Evolutionary conservation across 2,797 vertebrate genomes (phyloP).

Genomic region (Cryptoblepharus egeriae): DNA sequence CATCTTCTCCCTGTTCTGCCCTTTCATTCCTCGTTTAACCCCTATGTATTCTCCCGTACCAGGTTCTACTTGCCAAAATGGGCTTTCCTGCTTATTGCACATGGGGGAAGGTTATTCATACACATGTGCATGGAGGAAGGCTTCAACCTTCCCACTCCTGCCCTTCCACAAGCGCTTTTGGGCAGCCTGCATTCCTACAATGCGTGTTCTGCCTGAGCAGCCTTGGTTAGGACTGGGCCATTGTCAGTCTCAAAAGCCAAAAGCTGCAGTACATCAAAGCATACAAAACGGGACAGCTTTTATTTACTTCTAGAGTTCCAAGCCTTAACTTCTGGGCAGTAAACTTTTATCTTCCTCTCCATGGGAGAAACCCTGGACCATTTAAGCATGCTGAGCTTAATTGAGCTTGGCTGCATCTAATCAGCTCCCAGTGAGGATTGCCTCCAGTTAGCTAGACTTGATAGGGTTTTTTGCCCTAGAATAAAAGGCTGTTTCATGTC

Average conservation of each 20-base stretch:
- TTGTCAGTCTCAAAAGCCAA: neutral
- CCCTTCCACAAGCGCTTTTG: too few relatives aligned
- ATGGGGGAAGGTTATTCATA: too few relatives aligned
- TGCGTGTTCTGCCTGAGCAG: too few relatives aligned
- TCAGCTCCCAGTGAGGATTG: conserved; percentile 20
- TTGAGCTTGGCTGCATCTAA: conserved; percentile 35
- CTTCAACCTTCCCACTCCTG: too few relatives aligned
- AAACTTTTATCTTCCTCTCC: conserved; percentile 19
- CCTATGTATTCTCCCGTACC: too few relatives aligned
- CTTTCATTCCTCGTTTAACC: too few relatives aligned
- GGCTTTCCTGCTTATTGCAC: too few relatives aligned
- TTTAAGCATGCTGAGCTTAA: conserved; percentile 33
- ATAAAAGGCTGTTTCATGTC: conserved; percentile 1
- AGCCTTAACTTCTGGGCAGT: conserved; percentile 16
- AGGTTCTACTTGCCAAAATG: too few relatives aligned
- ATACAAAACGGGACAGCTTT: neutral
- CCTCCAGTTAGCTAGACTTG: conserved; percentile 16
- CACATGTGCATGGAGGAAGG: too few relatives aligned
- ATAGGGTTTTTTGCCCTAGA: conserved; percentile 14
- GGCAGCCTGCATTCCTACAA: too few relatives aligned
- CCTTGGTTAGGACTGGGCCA: neutral
- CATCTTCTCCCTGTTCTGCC: too few relatives aligned
- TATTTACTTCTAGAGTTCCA: conserved; percentile 4
- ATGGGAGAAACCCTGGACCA: conserved; percentile 14
- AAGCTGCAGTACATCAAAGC: neutral